Conservation (phyloP, 2,113 vertebrate species). For the Pseudorectes ferrugineus region DNA sequence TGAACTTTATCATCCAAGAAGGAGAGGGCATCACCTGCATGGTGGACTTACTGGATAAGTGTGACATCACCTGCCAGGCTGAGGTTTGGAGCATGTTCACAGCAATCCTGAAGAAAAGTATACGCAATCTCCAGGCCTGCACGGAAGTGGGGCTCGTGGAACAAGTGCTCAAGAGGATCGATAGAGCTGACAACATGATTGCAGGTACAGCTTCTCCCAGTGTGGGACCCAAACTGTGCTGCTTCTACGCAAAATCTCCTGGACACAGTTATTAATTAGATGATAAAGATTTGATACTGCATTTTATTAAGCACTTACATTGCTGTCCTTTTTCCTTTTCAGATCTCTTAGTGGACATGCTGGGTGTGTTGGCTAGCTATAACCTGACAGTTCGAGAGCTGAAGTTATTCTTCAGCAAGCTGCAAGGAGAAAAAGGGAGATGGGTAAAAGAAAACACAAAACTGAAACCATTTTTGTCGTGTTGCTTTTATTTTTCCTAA, state of each 20-base stretch:
- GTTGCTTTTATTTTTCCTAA: not conserved
- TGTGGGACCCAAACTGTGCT: not conserved
- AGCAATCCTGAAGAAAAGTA: constrained; percentile 94
- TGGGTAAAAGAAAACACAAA: constrained; percentile 82
- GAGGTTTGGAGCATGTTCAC: constrained; percentile 99
- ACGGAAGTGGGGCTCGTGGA: constrained; percentile 90
- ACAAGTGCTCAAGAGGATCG: constrained; percentile 83
- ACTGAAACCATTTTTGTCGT: not conserved
- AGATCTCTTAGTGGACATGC: constrained; percentile 97
- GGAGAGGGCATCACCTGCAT: constrained; percentile 90
- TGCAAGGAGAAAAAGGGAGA: constrained; percentile 91
- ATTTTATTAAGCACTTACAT: not conserved
- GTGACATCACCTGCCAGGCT: constrained; percentile 91
- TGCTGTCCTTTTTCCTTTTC: constrained; percentile 12
- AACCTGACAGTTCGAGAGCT: constrained; percentile 95
- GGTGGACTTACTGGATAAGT: constrained; percentile 92
- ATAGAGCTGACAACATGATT: constrained; percentile 88
- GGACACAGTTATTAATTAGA: not conserved
- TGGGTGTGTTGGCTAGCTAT: constrained; percentile 95
- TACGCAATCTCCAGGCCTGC: constrained; percentile 91
- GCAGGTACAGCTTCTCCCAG: constrained; percentile 78
- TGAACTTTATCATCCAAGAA: constrained; percentile 99
- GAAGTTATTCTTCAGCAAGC: constrained; percentile 96
- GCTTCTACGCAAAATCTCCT: not conserved
- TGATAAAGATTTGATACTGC: not conserved